These are phyloP conservation scores for Sphenodon punctatus DNA, from an alignment of 2,797 vertebrate species.

Conservation along the genomic window DNA sequence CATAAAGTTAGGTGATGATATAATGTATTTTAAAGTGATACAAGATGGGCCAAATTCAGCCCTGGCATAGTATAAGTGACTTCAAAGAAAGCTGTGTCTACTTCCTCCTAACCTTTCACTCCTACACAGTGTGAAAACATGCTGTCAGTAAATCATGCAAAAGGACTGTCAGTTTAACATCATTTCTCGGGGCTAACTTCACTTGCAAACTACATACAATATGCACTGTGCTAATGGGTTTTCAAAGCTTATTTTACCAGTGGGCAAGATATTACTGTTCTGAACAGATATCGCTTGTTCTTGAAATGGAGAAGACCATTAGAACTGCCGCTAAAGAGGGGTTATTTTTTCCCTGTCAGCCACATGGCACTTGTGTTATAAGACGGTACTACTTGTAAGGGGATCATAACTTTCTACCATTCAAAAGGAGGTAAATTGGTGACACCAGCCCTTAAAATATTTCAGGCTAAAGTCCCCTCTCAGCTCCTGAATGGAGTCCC, in stretches of 20 bases:
- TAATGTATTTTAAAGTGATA: neutral
- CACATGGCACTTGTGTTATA: no score
- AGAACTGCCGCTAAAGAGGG: neutral
- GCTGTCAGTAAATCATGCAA: neutral
- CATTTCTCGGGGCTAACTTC: neutral
- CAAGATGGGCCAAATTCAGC: neutral
- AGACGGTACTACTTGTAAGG: no score
- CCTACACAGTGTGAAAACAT: neutral
- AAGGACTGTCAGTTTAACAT: neutral
- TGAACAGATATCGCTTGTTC: conserved; percentile 6
- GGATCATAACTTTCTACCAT: no score
- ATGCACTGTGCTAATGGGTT: neutral
- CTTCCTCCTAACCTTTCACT: neutral
- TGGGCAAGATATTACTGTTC: conserved; percentile 15
- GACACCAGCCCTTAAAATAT: no score
- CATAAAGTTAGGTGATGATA: neutral
- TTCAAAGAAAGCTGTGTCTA: neutral
- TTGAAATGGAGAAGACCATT: neutral
- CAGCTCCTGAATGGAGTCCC: no score
- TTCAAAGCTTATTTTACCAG: neutral
- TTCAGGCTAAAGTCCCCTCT: no score
- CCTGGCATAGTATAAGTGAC: neutral
- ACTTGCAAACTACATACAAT: neutral
- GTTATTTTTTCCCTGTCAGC: no score
- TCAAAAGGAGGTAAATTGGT: no score